Percentiles rank a stretch among this genome's conserved stretches.
phyloP scores from a whole-genome alignment of 2,888 invertebrate species.

The Arenicola marina region DNA sequence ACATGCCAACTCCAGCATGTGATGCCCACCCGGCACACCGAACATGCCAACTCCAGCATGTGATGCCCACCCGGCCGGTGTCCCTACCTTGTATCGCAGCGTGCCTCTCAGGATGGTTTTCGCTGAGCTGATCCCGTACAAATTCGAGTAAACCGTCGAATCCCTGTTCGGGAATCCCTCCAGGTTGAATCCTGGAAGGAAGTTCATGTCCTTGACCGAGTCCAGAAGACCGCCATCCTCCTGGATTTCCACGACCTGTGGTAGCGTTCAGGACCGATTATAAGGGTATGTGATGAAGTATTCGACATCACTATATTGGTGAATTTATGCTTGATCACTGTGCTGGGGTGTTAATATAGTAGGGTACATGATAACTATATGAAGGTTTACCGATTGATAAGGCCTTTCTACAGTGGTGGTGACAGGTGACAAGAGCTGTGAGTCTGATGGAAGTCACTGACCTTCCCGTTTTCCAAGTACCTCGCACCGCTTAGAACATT shows the following conservation, averaged over 20 bases:
- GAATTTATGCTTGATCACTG: too few relatives aligned
- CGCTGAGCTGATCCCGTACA: constrained; percentile 82
- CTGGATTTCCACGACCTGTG: constrained; percentile 81
- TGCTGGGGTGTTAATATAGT: too few relatives aligned
- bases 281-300: too few relatives aligned
- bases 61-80: too few relatives aligned
- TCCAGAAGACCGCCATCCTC: constrained; percentile 76
- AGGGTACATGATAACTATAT: too few relatives aligned
- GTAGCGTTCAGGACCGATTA: constrained; percentile 12
- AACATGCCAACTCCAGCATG: too few relatives aligned
- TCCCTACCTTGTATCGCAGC: constrained; percentile 76
- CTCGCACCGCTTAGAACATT: constrained; percentile 89
- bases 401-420: too few relatives aligned
- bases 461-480: constrained; percentile 81
- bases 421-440: too few relatives aligned
- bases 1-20: too few relatives aligned
- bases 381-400: too few relatives aligned
- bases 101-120: constrained; percentile 92
- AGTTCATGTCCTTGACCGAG: constrained; percentile 77
- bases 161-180: constrained; percentile 98
- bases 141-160: constrained; percentile 82
- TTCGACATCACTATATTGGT: too few relatives aligned
- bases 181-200: constrained; percentile 93
- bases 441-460: constrained; percentile 58
- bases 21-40: too few relatives aligned